Base-by-base conservation (phyloP, 1,140 invertebrate species). In the Aphidius gifuensis region DNA sequence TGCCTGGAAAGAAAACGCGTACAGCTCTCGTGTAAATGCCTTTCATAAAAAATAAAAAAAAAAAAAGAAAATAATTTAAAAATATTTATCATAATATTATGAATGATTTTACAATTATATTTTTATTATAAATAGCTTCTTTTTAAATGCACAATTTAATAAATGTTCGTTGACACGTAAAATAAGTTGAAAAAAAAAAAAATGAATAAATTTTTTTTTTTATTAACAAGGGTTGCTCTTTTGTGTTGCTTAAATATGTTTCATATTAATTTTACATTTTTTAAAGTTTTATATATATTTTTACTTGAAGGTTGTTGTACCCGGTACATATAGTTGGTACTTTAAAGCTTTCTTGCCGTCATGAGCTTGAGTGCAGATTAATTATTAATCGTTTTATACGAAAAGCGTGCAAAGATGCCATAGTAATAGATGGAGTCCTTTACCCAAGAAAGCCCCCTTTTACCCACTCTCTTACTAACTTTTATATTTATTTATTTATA, bases 1-100 rank as follows among this genome's bases (percentile, higher is more conserved):
- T 81, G 65, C 86, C 86, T 84, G 81, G 80, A 69, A 80, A 83
- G 74, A 80, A 74, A 71, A 79, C 72, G 66, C 72, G 74, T 67
- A 79, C 74, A 80, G 64, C 74, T 74, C 69, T 77, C 67, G 68
- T 78, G 70, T 65, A 76, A 73, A 60, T 69, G 71, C 61, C 69
- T 74, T 63, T 44, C 48, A 54, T 49, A 42, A 40, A 44, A 43
- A 45, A 32, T 54, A 16, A 21, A 16, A 21, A 16, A 49, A 49
- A 21, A 21, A 49, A 6, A 23, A 5, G 16, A 46, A 58, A 32
- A 58, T 58, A 16, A 23, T 45, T 16, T 16, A 61, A 32, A 23
- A 16, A 51, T 51, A 39, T 51, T 43, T 54, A 39, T 23, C 38
- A 40, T 11, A 16, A 21, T 5, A 21, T n/a, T 49, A 49, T 16